These are phyloP conservation scores for Dendropsophus ebraccatus DNA, from an alignment of 2,113 vertebrate species.

Conservation along the genomic window DNA sequence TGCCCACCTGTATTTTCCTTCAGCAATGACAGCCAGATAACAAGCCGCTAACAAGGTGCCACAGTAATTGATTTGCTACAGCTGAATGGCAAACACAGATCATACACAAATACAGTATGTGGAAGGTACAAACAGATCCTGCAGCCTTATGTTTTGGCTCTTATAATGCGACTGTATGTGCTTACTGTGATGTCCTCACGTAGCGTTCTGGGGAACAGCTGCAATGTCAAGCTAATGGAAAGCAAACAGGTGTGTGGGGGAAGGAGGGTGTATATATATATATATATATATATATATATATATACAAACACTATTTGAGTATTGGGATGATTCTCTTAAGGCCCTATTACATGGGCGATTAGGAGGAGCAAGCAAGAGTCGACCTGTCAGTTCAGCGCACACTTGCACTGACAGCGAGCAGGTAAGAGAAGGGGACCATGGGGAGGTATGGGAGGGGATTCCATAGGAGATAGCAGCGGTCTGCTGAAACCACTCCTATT, in stretches of 20 bases:
- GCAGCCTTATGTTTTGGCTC: neutral
- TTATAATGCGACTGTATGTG: neutral
- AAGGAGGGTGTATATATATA: neutral
- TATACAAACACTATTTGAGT: no score
- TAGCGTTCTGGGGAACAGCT: neutral
- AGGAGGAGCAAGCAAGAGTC: no score
- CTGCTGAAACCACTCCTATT: no score
- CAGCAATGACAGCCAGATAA: constrained; percentile 32
- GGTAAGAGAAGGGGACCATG: no score
- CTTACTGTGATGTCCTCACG: constrained; percentile 13
- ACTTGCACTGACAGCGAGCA: no score
- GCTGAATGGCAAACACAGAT: constrained; percentile 47
- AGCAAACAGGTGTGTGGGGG: neutral
- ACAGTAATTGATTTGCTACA: constrained; percentile 44
- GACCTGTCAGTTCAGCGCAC: no score
- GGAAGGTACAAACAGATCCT: constrained; percentile 24
- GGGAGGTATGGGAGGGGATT: no score
- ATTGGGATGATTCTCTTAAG: no score
- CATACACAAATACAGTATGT: constrained; percentile 33
- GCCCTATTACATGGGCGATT: no score
- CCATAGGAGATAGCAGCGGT: no score
- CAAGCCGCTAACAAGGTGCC: constrained; percentile 50
- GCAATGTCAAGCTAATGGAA: neutral
- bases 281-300: no score
- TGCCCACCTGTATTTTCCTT: constrained; percentile 38